A percentile compares a stretch with the other conserved stretches of the same genome.
These are phyloP conservation scores for Orthonyx spaldingii DNA, from an alignment of 2,113 vertebrate genomes.

Conservation along the genomic window DNA sequence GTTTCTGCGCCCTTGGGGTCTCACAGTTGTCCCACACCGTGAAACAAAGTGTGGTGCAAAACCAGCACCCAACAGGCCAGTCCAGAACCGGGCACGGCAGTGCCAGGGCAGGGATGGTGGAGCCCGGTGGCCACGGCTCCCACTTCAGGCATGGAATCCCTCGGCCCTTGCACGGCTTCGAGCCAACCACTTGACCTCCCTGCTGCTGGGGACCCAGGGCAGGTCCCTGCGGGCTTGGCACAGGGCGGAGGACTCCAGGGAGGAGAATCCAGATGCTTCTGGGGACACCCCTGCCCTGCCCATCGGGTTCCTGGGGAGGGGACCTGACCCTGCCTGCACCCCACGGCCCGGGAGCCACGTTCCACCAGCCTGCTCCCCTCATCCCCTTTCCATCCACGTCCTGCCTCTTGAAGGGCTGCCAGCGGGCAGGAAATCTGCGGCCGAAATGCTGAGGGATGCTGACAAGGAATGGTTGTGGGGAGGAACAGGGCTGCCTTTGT, in stretches of 20 bases:
- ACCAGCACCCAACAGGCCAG: accelerated
- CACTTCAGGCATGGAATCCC: background rate
- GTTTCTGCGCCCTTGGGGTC: background rate
- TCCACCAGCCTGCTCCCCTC: background rate
- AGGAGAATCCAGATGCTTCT: background rate
- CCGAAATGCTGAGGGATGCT: background rate
- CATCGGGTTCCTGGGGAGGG: background rate
- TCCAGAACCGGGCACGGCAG: background rate
- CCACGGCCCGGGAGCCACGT: accelerated
- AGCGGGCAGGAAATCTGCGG: slow-evolving; percentile 35
- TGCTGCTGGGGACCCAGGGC: background rate
- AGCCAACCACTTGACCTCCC: background rate
- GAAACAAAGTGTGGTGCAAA: background rate
- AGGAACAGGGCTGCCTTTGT: slow-evolving; percentile 46
- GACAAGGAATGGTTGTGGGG: slow-evolving; percentile 24
- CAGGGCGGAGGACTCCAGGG: background rate
- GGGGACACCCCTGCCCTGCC: background rate
- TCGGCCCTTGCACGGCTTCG: background rate
- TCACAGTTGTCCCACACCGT: accelerated
- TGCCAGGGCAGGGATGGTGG: background rate
- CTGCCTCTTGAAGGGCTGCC: slow-evolving; percentile 26
- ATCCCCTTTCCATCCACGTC: background rate
- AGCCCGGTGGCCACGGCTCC: background rate
- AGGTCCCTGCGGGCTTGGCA: background rate
- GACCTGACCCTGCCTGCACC: background rate